Evolutionary conservation across 2,888 invertebrate species (phyloP).

Genomic region (Catocala sponsa): DNA sequence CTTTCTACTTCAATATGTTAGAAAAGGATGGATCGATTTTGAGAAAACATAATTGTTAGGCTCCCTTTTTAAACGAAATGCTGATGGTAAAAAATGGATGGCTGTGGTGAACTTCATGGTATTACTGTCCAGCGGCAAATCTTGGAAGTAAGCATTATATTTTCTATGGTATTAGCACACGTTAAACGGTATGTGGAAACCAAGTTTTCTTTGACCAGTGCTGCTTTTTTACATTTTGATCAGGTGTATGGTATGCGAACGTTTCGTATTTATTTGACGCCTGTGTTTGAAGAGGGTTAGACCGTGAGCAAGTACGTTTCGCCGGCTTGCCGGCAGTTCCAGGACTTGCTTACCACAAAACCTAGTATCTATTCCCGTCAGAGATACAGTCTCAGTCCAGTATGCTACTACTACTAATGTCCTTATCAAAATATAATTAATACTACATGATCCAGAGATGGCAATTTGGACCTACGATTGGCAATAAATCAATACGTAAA

Average conservation of each 20-base stretch:
- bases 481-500: too few relatives aligned
- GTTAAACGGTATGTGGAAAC: constrained; percentile 45
- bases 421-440: too few relatives aligned
- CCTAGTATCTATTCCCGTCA: too few relatives aligned
- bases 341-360: too few relatives aligned
- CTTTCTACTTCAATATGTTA: constrained; percentile 21
- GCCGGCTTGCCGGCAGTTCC: too few relatives aligned
- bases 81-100: constrained; percentile 34
- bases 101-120: constrained; percentile 53
- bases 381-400: too few relatives aligned
- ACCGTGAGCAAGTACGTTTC: too few relatives aligned
- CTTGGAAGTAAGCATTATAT: constrained; percentile 53
- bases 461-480: too few relatives aligned
- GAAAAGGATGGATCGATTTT: constrained; percentile 39
- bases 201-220: constrained; percentile 20
- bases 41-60: constrained; percentile 46
- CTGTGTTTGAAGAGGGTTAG: too few relatives aligned
- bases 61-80: constrained; percentile 39
- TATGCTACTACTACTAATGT: too few relatives aligned
- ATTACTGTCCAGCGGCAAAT: constrained; percentile 41
- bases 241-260: neutral
- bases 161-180: constrained; percentile 50
- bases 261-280: too few relatives aligned
- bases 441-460: too few relatives aligned
- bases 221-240: neutral